Evolutionary conservation across 2,888 invertebrate species (phyloP).

Genomic region (Xestoiulus laeticollis): DNA sequence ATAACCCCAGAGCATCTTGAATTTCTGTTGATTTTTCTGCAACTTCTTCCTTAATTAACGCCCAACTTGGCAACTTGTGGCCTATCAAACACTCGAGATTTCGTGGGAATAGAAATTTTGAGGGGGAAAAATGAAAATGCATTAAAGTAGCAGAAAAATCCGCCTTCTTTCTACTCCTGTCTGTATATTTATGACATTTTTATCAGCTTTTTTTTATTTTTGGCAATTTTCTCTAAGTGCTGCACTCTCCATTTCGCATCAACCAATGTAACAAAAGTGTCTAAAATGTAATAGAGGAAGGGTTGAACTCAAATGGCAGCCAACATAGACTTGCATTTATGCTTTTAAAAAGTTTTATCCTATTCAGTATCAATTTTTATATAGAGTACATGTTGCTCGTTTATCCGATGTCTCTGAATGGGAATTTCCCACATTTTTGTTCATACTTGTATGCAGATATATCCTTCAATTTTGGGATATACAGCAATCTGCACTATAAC

Average conservation of each 20-base stretch:
- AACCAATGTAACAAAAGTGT: neutral
- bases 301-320: neutral
- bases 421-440: no score
- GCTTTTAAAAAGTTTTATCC: neutral
- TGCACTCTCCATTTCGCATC: neutral
- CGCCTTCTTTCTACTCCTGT: neutral
- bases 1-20: neutral
- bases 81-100: neutral
- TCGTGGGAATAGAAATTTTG: neutral
- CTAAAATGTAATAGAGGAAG: slow-evolving; percentile 13
- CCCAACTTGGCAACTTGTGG: neutral
- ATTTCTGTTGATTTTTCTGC: neutral
- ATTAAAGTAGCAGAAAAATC: slow-evolving; percentile 8
- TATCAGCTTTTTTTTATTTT: slow-evolving; percentile 4
- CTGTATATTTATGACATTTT: neutral
- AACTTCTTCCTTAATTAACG: neutral
- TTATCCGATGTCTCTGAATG: neutral
- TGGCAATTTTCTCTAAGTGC: neutral
- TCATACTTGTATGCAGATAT: no score
- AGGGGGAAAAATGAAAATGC: slow-evolving; percentile 3
- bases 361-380: neutral
- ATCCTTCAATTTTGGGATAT: no score
- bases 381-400: neutral
- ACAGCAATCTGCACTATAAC: no score
- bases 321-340: neutral